A percentile compares a stretch with the other conserved stretches of the same genome.
Evolutionary conservation across 2,797 vertebrate species (phyloP).

Genomic region (Liparis tanakae): DNA sequence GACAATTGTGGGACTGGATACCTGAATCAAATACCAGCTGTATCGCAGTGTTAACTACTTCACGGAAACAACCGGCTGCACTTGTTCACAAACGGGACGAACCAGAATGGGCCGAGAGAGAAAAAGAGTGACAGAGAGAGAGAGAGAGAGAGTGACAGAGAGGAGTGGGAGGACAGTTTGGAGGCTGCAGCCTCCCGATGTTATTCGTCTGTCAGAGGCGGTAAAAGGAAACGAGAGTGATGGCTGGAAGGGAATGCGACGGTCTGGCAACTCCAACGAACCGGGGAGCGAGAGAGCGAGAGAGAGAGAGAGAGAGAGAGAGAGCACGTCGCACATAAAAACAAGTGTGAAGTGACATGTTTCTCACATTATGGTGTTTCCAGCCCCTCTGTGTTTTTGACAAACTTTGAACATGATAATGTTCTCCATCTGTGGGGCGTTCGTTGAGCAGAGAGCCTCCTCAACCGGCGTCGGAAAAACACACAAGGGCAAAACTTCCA

Average conservation of each 20-base stretch:
- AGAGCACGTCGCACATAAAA: constrained; percentile 2
- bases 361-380: neutral
- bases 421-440: neutral
- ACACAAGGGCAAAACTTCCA: neutral
- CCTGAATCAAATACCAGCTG: constrained; percentile 34
- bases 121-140: neutral
- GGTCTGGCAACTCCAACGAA: constrained; percentile 53
- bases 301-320: constrained; percentile 18
- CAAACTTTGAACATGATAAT: neutral
- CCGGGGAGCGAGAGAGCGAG: constrained; percentile 18
- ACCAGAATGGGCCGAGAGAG: constrained; percentile 40
- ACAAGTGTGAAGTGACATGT: constrained; percentile 2
- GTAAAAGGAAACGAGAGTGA: constrained; percentile 63
- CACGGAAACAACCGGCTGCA: constrained; percentile 17
- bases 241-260: constrained; percentile 81
- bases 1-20: constrained; percentile 20
- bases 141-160: too few relatives aligned
- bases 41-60: neutral
- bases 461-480: neutral
- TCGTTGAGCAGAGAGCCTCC: constrained; percentile 4
- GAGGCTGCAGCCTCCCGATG: constrained; percentile 69
- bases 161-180: constrained; percentile 49
- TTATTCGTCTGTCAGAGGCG: constrained; percentile 66
- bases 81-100: constrained; percentile 43
- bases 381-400: neutral